phyloP scores from a whole-genome alignment of 1,140 invertebrate species.

The Bombus terrestris region DNA sequence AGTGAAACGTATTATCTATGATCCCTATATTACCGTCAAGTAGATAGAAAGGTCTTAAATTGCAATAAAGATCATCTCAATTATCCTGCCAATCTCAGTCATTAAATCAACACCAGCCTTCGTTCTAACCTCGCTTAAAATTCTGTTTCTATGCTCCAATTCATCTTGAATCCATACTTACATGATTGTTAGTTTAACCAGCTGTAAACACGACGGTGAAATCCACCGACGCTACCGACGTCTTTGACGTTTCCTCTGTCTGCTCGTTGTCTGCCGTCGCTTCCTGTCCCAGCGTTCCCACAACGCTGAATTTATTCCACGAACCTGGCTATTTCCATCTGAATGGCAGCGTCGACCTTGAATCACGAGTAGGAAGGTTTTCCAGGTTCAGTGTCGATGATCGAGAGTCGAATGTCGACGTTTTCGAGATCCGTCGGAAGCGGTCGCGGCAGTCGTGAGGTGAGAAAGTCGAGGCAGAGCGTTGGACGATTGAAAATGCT shows the following conservation, averaged over 20 bases:
- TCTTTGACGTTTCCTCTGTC: slow-evolving; percentile 1
- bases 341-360: slow-evolving; percentile 42
- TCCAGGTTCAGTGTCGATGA: not conserved
- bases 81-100: not conserved
- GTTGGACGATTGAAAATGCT: not conserved
- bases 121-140: slow-evolving; percentile 21
- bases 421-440: slow-evolving; percentile 12
- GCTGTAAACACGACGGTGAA: slow-evolving; percentile 70
- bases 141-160: slow-evolving; percentile 73
- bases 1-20: not conserved
- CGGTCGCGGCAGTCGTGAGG: not conserved
- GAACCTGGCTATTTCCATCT: slow-evolving; percentile 52
- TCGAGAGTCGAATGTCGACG: not conserved
- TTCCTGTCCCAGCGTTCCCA: slow-evolving; percentile 37
- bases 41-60: not conserved
- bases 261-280: slow-evolving; percentile 15
- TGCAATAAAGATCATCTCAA: not conserved
- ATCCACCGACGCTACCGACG: slow-evolving; percentile 59
- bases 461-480: too few relatives aligned
- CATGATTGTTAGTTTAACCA: slow-evolving; percentile 73
- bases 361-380: slow-evolving; percentile 15
- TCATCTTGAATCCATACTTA: slow-evolving; percentile 66
- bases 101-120: not conserved
- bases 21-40: not conserved
- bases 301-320: slow-evolving; percentile 26